These are phyloP conservation scores for Colletes latitarsis DNA, from an alignment of 1,140 invertebrate species.

Conservation along the genomic window DNA sequence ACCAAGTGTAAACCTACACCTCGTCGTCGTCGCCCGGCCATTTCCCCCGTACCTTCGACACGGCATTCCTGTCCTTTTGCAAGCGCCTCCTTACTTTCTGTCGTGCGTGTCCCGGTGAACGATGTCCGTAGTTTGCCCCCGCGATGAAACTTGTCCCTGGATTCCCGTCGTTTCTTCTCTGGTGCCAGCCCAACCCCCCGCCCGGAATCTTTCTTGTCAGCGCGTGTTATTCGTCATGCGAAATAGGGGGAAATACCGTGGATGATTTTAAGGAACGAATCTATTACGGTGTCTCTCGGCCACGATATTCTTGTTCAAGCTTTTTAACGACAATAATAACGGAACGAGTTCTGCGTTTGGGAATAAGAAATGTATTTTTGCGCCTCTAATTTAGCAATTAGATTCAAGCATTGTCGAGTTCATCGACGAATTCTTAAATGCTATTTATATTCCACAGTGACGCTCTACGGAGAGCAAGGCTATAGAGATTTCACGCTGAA, in stretches of 20 bases:
- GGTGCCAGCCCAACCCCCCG: not conserved
- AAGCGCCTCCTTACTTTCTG: slow-evolving; percentile 32
- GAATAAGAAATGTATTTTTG: no score
- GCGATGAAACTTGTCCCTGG: slow-evolving; percentile 53
- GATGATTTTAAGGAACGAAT: not conserved
- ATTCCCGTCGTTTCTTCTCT: slow-evolving; percentile 16
- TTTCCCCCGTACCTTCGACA: slow-evolving; percentile 7
- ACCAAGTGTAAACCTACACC: slow-evolving; percentile 43
- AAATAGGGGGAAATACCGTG: not conserved
- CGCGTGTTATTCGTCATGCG: slow-evolving; percentile 45
- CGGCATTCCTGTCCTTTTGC: not conserved
- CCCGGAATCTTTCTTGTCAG: not conserved
- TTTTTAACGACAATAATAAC: no score
- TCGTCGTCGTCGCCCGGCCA: not conserved
- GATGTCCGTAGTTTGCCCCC: slow-evolving; percentile 45
- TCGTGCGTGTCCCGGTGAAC: slow-evolving; percentile 43
- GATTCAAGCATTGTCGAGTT: not conserved
- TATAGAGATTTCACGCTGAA: not conserved
- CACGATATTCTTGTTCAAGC: no score
- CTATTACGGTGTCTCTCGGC: not conserved
- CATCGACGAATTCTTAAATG: not conserved
- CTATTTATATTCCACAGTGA: slow-evolving; percentile 17
- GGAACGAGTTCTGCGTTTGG: no score
- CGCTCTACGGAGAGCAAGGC: not conserved
- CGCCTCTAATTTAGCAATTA: no score